Evolutionary conservation across 2,888 invertebrate genomes (phyloP), one percentile per base, ranked within the genome.

Genomic region (Meloe dianella): DNA sequence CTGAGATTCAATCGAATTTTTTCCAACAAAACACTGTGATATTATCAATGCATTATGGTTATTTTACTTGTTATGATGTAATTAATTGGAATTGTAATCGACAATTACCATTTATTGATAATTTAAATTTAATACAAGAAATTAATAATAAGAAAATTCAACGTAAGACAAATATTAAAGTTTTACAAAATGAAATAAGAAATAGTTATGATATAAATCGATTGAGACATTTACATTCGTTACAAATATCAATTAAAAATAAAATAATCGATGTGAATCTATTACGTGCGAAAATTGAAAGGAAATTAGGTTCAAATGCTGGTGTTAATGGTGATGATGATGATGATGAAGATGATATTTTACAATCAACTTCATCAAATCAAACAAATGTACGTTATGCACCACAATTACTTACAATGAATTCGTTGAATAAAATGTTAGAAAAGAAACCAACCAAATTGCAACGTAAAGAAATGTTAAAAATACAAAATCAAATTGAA

Each of bases 31-130:
- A 93, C 81, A 90, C 93, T 57, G 84, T 95, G 75, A 90, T 97
- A 75, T 94, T 97, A 83, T 91, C 93, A 85, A 90, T 96, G 88
- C 92, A 92, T 70, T 95, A 94, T 41, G 95, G 95, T 4, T 93
- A 90, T 78, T 97, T 96, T 81, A 92, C 92, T 47, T 86, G 87
- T 72, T 81, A 84, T 20, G 83, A 85, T 73, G 85, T 85, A 70
- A 81, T 86, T 63, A 73, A 80, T 51, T 80, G 74, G 57, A 79
- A 79, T 73, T 79, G 81, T 64, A 68, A 74, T 30, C 79, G 77
- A 66, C 75, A 80, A 32, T 74, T 79, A 66, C 77, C 80, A 10
- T 83, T 83, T 72, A 71, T 77, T 51, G 79, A 80, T 60, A 74
- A 78, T 70, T 69, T 82, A 61, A 84, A 84, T 76, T 65, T 81